Conservation (phyloP, 2,797 vertebrate species). For the Hybognathus amarus region DNA sequence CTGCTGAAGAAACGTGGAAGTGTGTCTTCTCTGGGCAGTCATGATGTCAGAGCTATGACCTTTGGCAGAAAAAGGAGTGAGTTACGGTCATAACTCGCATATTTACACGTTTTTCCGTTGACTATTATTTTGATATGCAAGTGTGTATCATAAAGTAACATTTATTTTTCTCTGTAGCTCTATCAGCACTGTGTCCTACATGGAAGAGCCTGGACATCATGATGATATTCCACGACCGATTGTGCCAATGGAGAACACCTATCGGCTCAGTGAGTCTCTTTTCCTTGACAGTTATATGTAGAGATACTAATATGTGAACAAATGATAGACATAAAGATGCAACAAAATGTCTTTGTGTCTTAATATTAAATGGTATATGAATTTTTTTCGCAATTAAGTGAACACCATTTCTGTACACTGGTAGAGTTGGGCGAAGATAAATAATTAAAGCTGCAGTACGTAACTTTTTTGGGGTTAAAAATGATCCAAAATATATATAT, state of each 20-base stretch:
- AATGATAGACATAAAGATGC: neutral
- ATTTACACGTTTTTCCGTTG: too few species aligned
- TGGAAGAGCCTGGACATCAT: constrained; percentile 79
- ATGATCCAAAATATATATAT: too few species aligned
- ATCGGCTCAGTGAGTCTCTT: constrained; percentile 74
- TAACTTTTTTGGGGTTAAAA: too few species aligned
- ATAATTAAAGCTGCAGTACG: too few species aligned
- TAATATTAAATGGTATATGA: neutral
- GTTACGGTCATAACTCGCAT: constrained; percentile 43
- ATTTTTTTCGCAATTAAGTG: neutral
- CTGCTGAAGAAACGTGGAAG: constrained; percentile 75
- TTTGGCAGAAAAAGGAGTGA: constrained; percentile 79
- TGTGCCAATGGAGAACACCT: constrained; percentile 83
- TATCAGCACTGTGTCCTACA: constrained; percentile 76
- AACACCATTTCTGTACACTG: too few species aligned
- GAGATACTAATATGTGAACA: neutral
- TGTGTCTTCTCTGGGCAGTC: constrained; percentile 73
- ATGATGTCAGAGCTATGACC: constrained; percentile 71
- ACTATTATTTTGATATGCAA: too few species aligned
- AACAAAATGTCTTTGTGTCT: neutral
- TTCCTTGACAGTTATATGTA: neutral
- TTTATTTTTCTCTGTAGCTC: constrained; percentile 70
- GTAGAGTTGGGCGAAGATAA: too few species aligned
- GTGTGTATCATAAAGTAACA: neutral
- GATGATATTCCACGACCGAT: constrained; percentile 72